Evolutionary conservation across 2,113 vertebrate species (phyloP), one percentile per base, ranked within the genome.

Genomic region (Saimiri boliviensis): DNA sequence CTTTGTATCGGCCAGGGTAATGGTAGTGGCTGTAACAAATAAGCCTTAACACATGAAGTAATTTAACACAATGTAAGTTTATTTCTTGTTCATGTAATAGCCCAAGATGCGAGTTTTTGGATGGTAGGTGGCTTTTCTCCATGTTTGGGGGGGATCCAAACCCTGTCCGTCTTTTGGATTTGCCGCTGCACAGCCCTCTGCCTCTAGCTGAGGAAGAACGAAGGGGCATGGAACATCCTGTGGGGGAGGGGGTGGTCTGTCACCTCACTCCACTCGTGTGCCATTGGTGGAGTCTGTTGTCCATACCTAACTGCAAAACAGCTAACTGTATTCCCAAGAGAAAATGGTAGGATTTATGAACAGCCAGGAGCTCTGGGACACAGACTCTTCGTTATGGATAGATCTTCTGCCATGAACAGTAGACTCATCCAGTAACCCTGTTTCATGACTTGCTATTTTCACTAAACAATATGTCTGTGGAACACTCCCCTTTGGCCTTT

Each of bases 11-110:
- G 10, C 89, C 95, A 82, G 84, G 13, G 11, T 21, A 11, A 27
- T 2, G 8, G 79, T 27, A 56, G 70, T 20, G 92, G 63, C 71
- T 85, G 10, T 92, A 40, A 93, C 83, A 93, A 88, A 73, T 37
- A 90, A 82, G 47, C 54, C 82, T 80, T 14, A 40, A 63, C 52
- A 10, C 9, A 14, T 82, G 21, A n/a, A 71, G 71, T n/a, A 19
- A 35, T 54, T 76, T 32, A 30, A 63, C 25, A 23, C n/a, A 21
- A 8, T 11, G n/a, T 27, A 58, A 95, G 10, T 6, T 58, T n/a
- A 5, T 70, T 81, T 92, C 14, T 70, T 42, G 52, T 49, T 74
- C 63, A 32, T 37, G 0, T 40, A 2, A 3, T 70, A 58, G 79
- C 73, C 27, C 47, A 81, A 71, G 47, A 17, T 21, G 40, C 27